A percentile compares a stretch with the other conserved stretches of the same genome.
Conservation (phyloP, 1,140 invertebrate species). For the Saccostrea cuccullata region DNA sequence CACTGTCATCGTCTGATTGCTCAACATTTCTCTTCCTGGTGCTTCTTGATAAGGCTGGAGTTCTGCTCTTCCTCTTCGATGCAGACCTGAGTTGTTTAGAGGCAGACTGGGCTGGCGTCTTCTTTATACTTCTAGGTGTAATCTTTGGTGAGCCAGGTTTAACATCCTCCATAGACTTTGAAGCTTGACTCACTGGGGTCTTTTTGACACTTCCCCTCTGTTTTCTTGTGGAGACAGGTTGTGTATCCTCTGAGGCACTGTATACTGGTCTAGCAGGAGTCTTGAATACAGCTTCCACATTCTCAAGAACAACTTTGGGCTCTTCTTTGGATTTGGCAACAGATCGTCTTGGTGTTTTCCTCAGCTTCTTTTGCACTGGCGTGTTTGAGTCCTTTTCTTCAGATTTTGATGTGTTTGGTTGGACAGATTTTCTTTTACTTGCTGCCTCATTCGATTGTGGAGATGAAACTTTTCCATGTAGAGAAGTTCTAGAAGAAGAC, state of each 20-base stretch:
- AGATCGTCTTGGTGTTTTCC: not conserved
- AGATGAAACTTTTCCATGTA: not conserved
- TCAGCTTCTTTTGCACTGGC: not conserved
- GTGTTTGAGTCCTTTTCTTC: not conserved
- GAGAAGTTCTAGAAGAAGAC: not conserved
- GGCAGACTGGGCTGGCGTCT: not conserved
- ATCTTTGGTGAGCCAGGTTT: not conserved
- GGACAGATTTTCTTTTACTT: conserved; percentile 1
- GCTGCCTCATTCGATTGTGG: not conserved
- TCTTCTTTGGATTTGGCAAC: not conserved
- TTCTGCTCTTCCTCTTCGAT: not conserved
- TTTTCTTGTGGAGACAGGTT: not conserved
- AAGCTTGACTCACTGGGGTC: not conserved
- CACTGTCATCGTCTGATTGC: not conserved
- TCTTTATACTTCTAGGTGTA: not conserved
- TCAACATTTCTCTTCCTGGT: not conserved
- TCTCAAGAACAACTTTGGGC: not conserved
- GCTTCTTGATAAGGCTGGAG: conserved; percentile 11
- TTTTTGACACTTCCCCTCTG: not conserved
- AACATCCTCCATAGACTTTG: conserved; percentile 2
- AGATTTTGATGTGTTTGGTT: not conserved
- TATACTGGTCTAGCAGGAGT: not conserved
- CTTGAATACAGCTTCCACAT: not conserved
- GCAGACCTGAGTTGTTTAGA: conserved; percentile 1
- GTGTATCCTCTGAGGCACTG: not conserved